These are phyloP conservation scores for Pseudomyrmex concolor DNA, from an alignment of 1,140 invertebrate genomes.

Conservation along the genomic window DNA sequence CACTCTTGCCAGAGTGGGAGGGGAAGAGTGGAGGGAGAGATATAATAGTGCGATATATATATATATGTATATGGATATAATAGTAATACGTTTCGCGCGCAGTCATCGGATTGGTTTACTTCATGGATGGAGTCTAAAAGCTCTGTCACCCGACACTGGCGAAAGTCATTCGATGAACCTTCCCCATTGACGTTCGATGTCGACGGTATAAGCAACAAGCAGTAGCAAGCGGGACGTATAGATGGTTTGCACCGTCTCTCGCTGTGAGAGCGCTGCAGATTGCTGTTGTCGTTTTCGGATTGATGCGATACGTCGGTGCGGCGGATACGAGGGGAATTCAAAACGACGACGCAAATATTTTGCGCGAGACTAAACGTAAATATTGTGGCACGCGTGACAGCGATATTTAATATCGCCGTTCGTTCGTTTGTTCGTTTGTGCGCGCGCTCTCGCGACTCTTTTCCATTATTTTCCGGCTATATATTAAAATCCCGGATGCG, in stretches of 20 bases:
- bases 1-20: conserved; percentile 7
- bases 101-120: conserved; percentile 66
- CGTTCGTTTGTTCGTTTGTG: not conserved
- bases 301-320: conserved; percentile 37
- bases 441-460: conserved; percentile 6
- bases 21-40: not conserved
- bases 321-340: conserved; percentile 8
- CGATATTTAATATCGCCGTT: conserved; percentile 55
- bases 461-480: conserved; percentile 59
- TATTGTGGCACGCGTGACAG: conserved; percentile 48
- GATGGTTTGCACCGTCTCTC: conserved; percentile 15
- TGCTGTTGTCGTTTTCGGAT: conserved; percentile 48
- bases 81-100: conserved; percentile 55
- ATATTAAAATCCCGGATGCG: conserved; percentile 64
- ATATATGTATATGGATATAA: conserved; percentile 30
- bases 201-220: conserved; percentile 16
- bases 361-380: conserved; percentile 71
- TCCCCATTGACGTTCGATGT: conserved; percentile 27
- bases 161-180: conserved; percentile 59
- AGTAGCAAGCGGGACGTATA: no score
- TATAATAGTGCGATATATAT: not conserved
- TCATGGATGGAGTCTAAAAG: conserved; percentile 67
- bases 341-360: conserved; percentile 59
- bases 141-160: conserved; percentile 67
- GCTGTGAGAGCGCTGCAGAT: not conserved